phyloP scores from a whole-genome alignment of 2,797 vertebrate species.

The Columba guinea region DNA sequence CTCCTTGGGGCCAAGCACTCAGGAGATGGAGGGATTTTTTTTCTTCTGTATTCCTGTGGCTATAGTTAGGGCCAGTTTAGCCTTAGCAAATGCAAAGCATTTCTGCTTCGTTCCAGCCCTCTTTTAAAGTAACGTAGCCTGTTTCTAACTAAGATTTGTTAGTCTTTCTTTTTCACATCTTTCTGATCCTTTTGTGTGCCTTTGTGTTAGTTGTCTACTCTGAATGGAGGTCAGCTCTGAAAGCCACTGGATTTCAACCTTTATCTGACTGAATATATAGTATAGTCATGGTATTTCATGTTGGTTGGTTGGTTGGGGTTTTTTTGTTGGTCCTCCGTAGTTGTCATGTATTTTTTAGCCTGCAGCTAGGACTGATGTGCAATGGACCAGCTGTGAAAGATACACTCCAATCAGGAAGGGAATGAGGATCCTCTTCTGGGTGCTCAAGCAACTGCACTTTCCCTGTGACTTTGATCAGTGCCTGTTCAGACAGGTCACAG shows the following conservation, averaged over 20 bases:
- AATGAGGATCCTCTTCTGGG: not conserved
- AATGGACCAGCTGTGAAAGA: not conserved
- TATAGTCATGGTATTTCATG: not conserved
- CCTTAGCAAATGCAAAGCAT: not conserved
- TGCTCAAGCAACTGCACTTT: not conserved
- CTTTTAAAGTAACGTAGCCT: not conserved
- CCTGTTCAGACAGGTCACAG: not conserved
- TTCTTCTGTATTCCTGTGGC: not conserved
- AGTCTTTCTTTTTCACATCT: not conserved
- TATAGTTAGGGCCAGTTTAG: not conserved
- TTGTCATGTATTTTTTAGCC: not conserved
- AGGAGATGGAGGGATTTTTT: not conserved
- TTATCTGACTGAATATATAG: not conserved
- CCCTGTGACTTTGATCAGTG: slow-evolving; percentile 10
- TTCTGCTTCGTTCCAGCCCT: not conserved
- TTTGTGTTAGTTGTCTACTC: not conserved
- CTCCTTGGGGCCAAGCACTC: not conserved
- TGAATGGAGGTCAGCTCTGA: not conserved
- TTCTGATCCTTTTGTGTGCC: not conserved
- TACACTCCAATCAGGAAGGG: not conserved
- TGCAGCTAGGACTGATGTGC: not conserved
- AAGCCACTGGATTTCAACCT: not conserved
- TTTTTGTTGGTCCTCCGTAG: not conserved
- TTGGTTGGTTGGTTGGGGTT: not conserved
- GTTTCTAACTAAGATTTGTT: not conserved